Evolutionary conservation across 2,113 vertebrate species (phyloP).

Genomic region (Cebidichthys violaceus): DNA sequence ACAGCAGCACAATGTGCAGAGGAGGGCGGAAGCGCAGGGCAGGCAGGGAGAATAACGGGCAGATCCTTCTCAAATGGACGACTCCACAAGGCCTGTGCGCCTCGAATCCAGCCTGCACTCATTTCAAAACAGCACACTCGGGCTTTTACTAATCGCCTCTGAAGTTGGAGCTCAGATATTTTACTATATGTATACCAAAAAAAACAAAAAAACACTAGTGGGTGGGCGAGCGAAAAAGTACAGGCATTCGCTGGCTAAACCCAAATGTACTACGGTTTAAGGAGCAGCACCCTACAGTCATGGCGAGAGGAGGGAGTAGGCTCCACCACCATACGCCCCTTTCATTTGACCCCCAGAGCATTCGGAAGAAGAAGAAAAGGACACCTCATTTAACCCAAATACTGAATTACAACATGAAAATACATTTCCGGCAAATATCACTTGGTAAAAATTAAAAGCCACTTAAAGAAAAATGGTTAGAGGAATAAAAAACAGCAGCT

Average conservation of each 20-base stretch:
- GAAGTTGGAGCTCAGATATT: conserved; percentile 20
- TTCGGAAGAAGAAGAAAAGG: neutral
- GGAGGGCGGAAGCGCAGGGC: conserved; percentile 80
- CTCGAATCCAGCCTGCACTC: conserved; percentile 52
- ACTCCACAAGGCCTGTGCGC: conserved; percentile 73
- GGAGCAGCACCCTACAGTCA: conserved; percentile 51
- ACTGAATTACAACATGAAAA: neutral
- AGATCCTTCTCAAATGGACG: conserved; percentile 83
- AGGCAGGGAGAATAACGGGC: conserved; percentile 71
- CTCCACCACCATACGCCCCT: conserved; percentile 62
- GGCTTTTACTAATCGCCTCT: conserved; percentile 5
- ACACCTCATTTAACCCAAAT: neutral
- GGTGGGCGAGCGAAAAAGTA: neutral
- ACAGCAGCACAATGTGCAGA: conserved; percentile 75
- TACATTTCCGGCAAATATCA: neutral
- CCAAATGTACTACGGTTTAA: conserved; percentile 42
- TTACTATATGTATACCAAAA: neutral
- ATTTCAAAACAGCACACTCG: conserved; percentile 23
- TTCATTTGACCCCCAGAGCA: conserved; percentile 67
- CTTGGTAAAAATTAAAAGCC: neutral
- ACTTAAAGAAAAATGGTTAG: conserved; percentile 24
- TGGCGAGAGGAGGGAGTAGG: conserved; percentile 52
- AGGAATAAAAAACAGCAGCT: neutral
- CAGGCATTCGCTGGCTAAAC: conserved; percentile 25
- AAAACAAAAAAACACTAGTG: neutral